Evolutionary conservation across 2,797 vertebrate genomes (phyloP).

Genomic region (Vultur gryphus): DNA sequence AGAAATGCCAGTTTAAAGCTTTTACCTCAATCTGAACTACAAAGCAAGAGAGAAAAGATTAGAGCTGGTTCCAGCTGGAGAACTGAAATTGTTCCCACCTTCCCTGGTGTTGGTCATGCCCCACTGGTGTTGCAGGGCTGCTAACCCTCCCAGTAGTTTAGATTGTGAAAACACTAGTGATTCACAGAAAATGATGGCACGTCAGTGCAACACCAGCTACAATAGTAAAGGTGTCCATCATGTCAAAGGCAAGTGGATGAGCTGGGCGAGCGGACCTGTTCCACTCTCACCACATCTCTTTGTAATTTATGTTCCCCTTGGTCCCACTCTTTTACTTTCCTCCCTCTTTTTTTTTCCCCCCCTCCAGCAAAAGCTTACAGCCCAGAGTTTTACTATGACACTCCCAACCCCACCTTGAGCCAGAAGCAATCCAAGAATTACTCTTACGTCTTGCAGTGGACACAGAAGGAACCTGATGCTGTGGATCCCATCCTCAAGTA

Average conservation of each 20-base stretch:
- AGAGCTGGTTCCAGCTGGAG: background rate
- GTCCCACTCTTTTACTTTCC: background rate
- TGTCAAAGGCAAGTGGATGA: background rate
- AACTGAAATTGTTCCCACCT: background rate
- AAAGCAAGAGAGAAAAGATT: constrained; percentile 1
- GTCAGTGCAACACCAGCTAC: background rate
- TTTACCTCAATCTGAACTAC: constrained; percentile 19
- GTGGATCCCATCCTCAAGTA: constrained; percentile 91
- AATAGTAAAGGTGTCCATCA: background rate
- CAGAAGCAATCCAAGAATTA: constrained; percentile 91
- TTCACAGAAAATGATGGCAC: background rate
- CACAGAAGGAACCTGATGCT: constrained; percentile 88
- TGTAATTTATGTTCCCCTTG: constrained; percentile 13
- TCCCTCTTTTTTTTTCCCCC: background rate
- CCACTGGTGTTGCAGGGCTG: background rate
- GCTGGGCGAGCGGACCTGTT: background rate
- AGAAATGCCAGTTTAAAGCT: constrained; percentile 40
- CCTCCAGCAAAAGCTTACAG: constrained; percentile 87
- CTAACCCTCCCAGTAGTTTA: background rate
- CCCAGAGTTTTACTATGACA: constrained; percentile 98
- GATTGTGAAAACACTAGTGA: background rate
- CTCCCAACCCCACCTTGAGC: constrained; percentile 90
- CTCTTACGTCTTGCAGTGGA: constrained; percentile 95
- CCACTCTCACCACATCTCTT: background rate
- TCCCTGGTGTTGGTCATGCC: background rate